Percentiles rank a stretch among this genome's conserved stretches.
Evolutionary conservation across 2,888 invertebrate species (phyloP).

Genomic region (Argyresthia goedartella): DNA sequence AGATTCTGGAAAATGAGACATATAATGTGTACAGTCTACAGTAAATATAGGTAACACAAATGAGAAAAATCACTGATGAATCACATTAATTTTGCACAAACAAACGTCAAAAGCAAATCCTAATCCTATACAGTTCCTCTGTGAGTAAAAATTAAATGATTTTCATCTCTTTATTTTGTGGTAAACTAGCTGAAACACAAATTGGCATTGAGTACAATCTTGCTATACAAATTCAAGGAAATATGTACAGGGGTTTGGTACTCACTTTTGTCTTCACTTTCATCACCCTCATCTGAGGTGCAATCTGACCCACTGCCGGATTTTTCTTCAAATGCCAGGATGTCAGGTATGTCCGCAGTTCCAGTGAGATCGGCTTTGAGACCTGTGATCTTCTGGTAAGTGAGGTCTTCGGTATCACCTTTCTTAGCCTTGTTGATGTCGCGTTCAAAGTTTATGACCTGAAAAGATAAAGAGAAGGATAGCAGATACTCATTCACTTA

Average conservation of each 20-base stretch:
- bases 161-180: too few species aligned
- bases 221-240: too few species aligned
- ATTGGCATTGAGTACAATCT: too few species aligned
- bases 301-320: slow-evolving; percentile 34
- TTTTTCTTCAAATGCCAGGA: slow-evolving; percentile 60
- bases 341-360: slow-evolving; percentile 75
- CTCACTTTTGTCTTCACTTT: slow-evolving; percentile 14
- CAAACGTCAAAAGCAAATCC: too few species aligned
- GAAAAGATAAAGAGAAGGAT: slow-evolving; percentile 14
- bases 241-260: background rate
- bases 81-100: too few species aligned
- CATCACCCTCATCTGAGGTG: background rate
- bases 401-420: slow-evolving; percentile 78
- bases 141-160: too few species aligned
- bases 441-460: slow-evolving; percentile 87
- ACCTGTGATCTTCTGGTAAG: slow-evolving; percentile 90
- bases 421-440: slow-evolving; percentile 86
- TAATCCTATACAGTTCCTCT: too few species aligned
- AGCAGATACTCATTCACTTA: background rate
- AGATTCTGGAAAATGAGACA: slow-evolving; percentile 33
- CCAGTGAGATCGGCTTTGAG: slow-evolving; percentile 84
- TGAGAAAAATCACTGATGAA: too few species aligned
- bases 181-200: too few species aligned
- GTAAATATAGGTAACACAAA: too few species aligned
- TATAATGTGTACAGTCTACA: background rate